Base-by-base conservation (phyloP, 2,888 invertebrate species). In the Drosophila kokeensis region DNA sequence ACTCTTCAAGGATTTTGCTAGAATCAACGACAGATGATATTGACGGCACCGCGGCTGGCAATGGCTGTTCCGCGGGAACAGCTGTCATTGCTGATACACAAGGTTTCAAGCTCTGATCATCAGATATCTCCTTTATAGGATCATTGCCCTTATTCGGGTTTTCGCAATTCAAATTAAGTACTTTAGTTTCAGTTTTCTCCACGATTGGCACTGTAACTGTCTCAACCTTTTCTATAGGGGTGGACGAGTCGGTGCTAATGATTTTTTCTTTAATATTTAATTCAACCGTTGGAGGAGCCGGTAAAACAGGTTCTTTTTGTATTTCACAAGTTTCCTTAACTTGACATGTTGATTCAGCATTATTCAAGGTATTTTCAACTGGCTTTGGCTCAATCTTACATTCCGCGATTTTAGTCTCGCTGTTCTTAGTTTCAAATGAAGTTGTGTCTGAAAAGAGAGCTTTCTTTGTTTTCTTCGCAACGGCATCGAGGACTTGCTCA, bases 401-500 rank as follows among this genome's bases (percentile, higher is more conserved):
- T 10, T 75, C 80, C 1, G n/a, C 34, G 2, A 38, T 11, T 48
- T 53, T 38, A 21, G 11, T 48, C 3, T 80, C 70, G n/a, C 15
- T 58, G 4, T 4, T 32, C 32, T 77, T 69, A 1, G 40, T 55
- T 21, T 79, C 83, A 21, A 79, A 82, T 6, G 71, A 57, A 13
- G 79, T 50, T 6, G 73, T 74, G n/a, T 91, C 92, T 4, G 92
- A 87, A 40, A 91, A 89, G n/a, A 92, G 71, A 3, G 91, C 91
- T 58, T 93, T 92, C 69, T 93, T 93, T 0, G 93, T 93, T 76
- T 93, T 93, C 77, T 93, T 92, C 2, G 93, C 92, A 36, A 91
- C 91, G 2, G 92, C 92, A 76, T 92, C 90, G 24, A 93, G 83
- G 15, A 91, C 87, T 71, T 93, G 92, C 52, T 93, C 92, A 71